A percentile compares a stretch with the other conserved stretches of the same genome.
These are phyloP conservation scores for Paedocypris sp. DNA, from an alignment of 2,113 vertebrate species.

Conservation along the genomic window DNA sequence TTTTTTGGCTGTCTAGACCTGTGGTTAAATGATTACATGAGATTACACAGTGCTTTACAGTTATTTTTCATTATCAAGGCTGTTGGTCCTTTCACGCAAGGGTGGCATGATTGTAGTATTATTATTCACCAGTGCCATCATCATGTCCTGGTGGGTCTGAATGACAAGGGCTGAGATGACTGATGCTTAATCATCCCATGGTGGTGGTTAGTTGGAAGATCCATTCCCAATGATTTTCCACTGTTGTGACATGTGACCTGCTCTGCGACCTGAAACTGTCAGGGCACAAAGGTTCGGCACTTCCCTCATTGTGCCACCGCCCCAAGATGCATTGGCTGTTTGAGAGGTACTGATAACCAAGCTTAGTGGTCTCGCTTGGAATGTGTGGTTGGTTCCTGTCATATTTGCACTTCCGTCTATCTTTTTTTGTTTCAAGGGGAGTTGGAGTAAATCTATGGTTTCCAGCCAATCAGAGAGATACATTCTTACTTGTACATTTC, in stretches of 20 bases:
- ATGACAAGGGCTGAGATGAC: conserved; percentile 47
- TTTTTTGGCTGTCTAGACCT: not conserved
- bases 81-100: not conserved
- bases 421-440: no score
- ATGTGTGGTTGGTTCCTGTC: no score
- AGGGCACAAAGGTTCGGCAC: conserved; percentile 53
- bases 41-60: not conserved
- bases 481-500: no score
- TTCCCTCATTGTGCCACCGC: conserved; percentile 44
- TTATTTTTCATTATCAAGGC: no score
- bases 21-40: not conserved
- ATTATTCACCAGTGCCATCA: not conserved
- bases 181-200: conserved; percentile 46
- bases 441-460: no score
- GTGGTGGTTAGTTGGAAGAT: conserved; percentile 59
- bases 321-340: no score
- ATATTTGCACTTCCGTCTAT: no score
- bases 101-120: not conserved
- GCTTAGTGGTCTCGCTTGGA: no score
- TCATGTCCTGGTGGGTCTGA: not conserved
- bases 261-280: conserved; percentile 58
- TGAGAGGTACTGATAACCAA: conserved; percentile 12
- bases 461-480: no score
- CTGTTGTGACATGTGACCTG: conserved; percentile 67
- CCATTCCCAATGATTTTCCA: conserved; percentile 66